Evolutionary conservation across 2,797 vertebrate species (phyloP), one percentile per base, ranked within the genome.

Genomic region (Alcedo atthis): DNA sequence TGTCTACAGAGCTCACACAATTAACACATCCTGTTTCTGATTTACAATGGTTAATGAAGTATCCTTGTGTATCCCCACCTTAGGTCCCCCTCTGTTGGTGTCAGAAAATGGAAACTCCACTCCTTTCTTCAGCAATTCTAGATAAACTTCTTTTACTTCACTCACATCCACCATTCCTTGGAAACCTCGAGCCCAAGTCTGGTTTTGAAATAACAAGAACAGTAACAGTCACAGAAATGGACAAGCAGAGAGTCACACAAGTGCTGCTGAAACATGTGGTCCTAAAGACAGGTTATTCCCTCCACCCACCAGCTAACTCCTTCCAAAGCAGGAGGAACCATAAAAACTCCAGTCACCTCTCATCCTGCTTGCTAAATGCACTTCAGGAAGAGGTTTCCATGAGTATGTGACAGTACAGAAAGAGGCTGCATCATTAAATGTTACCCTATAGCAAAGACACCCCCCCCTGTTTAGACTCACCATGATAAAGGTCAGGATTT

Each of bases 111-210:
- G 98, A 95, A 98, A 98, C 35, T 96, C 97, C 55, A 98, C 96
- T 67, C 98, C 97, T 93, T 98, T 98, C 94, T 98, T 98, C 43
- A 98, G 95, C 87, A 98, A 54, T 54, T 98, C 98, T 6, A 98
- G 58, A 61, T 98, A 98, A 43, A 98, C 93, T 63, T 98, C 98
- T 81, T 97, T 98, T 37, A 98, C 97, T 73, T 98, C 98, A 0
- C 92, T 98, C 42, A 98, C 92, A 85, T 98, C 97, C 78, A 98
- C 97, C 49, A 87, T 89, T 63, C 97, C 97, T 20, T 95, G 95
- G 69, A 97, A 98, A 33, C 96, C 97, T 62, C 74, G 96, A 6
- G 98, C 96, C 98, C 98, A 98, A 0, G 68, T 95, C 98, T 98
- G 85, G 90, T 89, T 91, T 84, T 42, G 89, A 95, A 91, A 91